Base-by-base conservation (phyloP, 2,113 vertebrate species). In the Lates calcarifer region DNA sequence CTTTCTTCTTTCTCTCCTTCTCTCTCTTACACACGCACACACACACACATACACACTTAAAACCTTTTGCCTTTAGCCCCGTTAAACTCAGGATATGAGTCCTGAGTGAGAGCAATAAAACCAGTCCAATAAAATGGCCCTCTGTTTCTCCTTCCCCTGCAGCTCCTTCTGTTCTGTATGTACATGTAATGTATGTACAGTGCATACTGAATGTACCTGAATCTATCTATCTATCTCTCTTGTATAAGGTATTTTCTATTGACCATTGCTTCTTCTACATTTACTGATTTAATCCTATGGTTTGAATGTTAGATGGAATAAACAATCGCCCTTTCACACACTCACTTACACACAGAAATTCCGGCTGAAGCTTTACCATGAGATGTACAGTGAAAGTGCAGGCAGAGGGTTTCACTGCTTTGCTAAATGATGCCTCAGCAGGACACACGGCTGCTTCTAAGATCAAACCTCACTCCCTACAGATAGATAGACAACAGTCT, bases 61-160 rank as follows among this genome's bases (percentile, higher is more conserved):
- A 86, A 67, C 69, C 60, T 74, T 63, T 83, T 84, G 69, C 87
- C 81, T 83, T 79, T 64, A 66, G 74, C 78, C 78, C 73, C 70
- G 65, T 90, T 86, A 90, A 87, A 88, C 45, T 86, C 90, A 90
- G 86, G 90, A 91, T 88, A 88, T 90, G 83, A 89, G 91, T 83
- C 79, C 70, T 85, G 78, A 83, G 76, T 84, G 73, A 82, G 84
- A 57, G 86, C 73, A 80, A 89, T 91, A 93, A 90, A 91, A 85
- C 13, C 11, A 41, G 60, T 17, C 70, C 70, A 89, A 80, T 89
- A 90, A 91, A 92, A 79, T 7, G 14, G n/a, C 53, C 60, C 67
- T 81, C 74, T 57, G 53, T 57, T 83, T 80, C 82, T 81, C 6
- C 45, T 49, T 57, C 60, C 66, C 12, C 55, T 58, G 24, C 81